phyloP scores from a whole-genome alignment of 2,888 invertebrate species.

The Hipparchia semele region DNA sequence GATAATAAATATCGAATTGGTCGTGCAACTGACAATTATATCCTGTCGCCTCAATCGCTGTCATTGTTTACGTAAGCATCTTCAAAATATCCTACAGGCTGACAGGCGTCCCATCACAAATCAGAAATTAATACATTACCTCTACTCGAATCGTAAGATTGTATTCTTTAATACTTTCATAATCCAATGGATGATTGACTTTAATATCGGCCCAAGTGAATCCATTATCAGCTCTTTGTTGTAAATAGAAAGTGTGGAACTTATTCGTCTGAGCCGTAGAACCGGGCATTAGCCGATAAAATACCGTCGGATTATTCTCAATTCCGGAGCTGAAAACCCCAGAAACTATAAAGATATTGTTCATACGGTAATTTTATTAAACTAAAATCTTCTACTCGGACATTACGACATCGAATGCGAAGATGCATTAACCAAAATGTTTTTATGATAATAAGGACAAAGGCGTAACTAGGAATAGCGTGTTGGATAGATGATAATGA shows the following conservation, averaged over 20 bases:
- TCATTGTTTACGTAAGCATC: background rate
- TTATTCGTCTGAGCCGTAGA: slow-evolving; percentile 98
- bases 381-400: slow-evolving; percentile 52
- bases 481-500: background rate
- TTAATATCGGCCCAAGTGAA: slow-evolving; percentile 98
- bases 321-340: slow-evolving; percentile 93
- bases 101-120: background rate
- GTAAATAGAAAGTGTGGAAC: slow-evolving; percentile 96
- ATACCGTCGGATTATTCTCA: slow-evolving; percentile 97
- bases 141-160: slow-evolving; percentile 97
- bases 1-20: too few relatives aligned
- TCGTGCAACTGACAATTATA: too few relatives aligned
- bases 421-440: slow-evolving; percentile 34
- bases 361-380: slow-evolving; percentile 14
- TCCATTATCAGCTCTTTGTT: slow-evolving; percentile 96
- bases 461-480: slow-evolving; percentile 12
- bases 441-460: slow-evolving; percentile 26
- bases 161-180: slow-evolving; percentile 97
- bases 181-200: slow-evolving; percentile 97
- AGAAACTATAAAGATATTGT: slow-evolving; percentile 51
- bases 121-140: slow-evolving; percentile 82
- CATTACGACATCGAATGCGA: slow-evolving; percentile 57
- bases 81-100: background rate
- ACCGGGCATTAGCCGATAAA: slow-evolving; percentile 97
- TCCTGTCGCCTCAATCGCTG: too few relatives aligned